Percentiles rank a stretch among this genome's conserved stretches.
phyloP scores from a whole-genome alignment of 2,888 invertebrate species.

The Ephialtes manifestator region DNA sequence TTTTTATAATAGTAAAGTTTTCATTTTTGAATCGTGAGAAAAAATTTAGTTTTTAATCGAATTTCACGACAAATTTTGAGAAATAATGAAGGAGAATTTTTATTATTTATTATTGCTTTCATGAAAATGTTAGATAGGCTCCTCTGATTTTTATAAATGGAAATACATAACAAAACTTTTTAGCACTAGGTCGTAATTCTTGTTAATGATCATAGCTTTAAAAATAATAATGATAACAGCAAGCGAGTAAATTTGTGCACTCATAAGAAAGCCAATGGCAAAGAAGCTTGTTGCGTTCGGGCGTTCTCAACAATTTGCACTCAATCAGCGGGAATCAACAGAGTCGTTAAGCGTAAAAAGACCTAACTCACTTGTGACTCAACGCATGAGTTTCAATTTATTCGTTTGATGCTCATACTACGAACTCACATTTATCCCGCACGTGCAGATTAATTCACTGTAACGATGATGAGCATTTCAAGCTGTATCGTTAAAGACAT shows the following conservation, averaged over 20 bases:
- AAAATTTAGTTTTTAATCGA: too few species aligned
- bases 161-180: not conserved
- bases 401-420: not conserved
- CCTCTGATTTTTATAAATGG: not conserved
- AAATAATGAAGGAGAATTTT: too few species aligned
- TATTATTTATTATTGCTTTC: too few species aligned
- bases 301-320: constrained; percentile 57
- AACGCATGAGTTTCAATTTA: constrained; percentile 9
- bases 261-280: constrained; percentile 29
- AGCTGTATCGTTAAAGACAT: not conserved
- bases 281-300: constrained; percentile 32
- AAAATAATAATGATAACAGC: constrained; percentile 19
- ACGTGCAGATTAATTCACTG: constrained; percentile 21
- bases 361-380: constrained; percentile 18
- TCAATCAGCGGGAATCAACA: constrained; percentile 62
- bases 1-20: too few species aligned
- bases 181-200: not conserved
- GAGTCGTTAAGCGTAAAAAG: constrained; percentile 33
- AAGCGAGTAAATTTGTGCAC: constrained; percentile 5
- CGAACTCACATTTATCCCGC: not conserved
- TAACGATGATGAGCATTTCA: constrained; percentile 14
- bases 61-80: not conserved
- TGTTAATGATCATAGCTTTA: not conserved
- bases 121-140: not conserved
- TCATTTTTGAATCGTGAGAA: too few species aligned